Conservation (phyloP, 2,888 invertebrate species). For the Blastobasis adustella region DNA sequence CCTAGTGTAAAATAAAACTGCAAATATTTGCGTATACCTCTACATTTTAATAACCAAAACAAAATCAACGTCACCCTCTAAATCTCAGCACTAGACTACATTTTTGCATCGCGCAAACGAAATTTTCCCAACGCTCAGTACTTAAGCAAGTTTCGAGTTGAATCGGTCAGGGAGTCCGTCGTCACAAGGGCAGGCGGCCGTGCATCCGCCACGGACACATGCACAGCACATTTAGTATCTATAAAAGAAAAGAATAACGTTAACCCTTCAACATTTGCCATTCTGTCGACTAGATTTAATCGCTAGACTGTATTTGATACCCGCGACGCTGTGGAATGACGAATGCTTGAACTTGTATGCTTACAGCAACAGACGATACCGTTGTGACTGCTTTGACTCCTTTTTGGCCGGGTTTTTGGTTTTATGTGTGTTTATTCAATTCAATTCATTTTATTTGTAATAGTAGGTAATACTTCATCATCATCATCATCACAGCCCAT, state of each 20-base stretch:
- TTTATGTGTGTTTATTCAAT: too few relatives aligned
- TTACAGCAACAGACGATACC: constrained; percentile 29
- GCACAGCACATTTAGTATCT: constrained; percentile 38
- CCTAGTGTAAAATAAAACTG: too few relatives aligned
- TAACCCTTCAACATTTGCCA: constrained; percentile 61
- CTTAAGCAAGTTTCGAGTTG: constrained; percentile 16
- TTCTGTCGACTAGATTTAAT: constrained; percentile 63
- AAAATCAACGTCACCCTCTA: neutral
- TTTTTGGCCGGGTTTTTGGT: constrained; percentile 23
- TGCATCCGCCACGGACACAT: constrained; percentile 41
- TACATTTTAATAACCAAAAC: too few relatives aligned
- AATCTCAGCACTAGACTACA: constrained; percentile 7
- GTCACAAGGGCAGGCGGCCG: constrained; percentile 48
- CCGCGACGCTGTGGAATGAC: constrained; percentile 52
- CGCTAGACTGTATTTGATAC: constrained; percentile 59
- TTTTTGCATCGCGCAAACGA: constrained; percentile 34
- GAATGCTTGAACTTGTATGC: constrained; percentile 58
- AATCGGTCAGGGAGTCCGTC: constrained; percentile 36
- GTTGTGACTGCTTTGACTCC: constrained; percentile 50
- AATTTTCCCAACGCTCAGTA: constrained; percentile 24
- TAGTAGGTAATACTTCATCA: too few relatives aligned
- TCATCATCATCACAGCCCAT: too few relatives aligned
- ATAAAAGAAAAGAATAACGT: constrained; percentile 24
- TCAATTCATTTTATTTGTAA: too few relatives aligned
- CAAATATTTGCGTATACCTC: too few relatives aligned